Percentiles rank a stretch among this genome's conserved stretches.
phyloP scores from a whole-genome alignment of 2,797 vertebrate species.

The Pseudopleuronectes americanus region DNA sequence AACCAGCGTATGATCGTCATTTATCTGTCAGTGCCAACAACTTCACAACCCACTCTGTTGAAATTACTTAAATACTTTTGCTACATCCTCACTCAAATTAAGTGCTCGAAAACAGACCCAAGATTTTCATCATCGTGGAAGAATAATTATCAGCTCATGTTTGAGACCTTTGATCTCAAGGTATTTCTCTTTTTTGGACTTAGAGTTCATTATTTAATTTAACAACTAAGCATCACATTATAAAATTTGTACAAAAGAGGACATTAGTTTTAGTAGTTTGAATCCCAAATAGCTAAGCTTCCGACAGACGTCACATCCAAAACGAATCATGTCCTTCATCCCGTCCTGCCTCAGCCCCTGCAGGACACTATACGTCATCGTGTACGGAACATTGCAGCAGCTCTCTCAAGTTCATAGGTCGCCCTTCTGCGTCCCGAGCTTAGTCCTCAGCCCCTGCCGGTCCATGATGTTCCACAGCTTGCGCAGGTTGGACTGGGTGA shows the following conservation, averaged over 20 bases:
- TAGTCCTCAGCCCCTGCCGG: slow-evolving; percentile 91
- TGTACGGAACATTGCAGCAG: not conserved
- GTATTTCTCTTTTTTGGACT: slow-evolving; percentile 10
- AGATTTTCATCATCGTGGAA: not conserved
- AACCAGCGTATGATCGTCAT: slow-evolving; percentile 2
- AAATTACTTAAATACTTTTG: slow-evolving; percentile 19
- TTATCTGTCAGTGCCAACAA: slow-evolving; percentile 2
- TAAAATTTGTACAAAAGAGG: slow-evolving; percentile 27
- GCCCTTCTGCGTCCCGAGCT: slow-evolving; percentile 38
- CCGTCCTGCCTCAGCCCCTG: not conserved
- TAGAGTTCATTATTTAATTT: slow-evolving; percentile 19
- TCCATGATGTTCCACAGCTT: slow-evolving; percentile 99
- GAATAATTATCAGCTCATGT: slow-evolving; percentile 2
- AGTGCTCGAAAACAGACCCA: slow-evolving; percentile 18
- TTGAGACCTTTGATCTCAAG: not conserved
- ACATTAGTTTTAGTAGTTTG: slow-evolving; percentile 20
- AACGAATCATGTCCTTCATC: not conserved
- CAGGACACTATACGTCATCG: slow-evolving; percentile 8
- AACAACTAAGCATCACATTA: slow-evolving; percentile 8
- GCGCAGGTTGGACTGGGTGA: slow-evolving; percentile 97
- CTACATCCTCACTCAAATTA: slow-evolving; percentile 35
- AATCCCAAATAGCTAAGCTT: slow-evolving; percentile 1
- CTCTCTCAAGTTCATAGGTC: slow-evolving; percentile 36
- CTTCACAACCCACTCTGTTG: slow-evolving; percentile 18
- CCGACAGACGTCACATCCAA: too few relatives aligned